Evolutionary conservation across 2,113 vertebrate genomes (phyloP).

Genomic region (Scytalopus superciliaris): DNA sequence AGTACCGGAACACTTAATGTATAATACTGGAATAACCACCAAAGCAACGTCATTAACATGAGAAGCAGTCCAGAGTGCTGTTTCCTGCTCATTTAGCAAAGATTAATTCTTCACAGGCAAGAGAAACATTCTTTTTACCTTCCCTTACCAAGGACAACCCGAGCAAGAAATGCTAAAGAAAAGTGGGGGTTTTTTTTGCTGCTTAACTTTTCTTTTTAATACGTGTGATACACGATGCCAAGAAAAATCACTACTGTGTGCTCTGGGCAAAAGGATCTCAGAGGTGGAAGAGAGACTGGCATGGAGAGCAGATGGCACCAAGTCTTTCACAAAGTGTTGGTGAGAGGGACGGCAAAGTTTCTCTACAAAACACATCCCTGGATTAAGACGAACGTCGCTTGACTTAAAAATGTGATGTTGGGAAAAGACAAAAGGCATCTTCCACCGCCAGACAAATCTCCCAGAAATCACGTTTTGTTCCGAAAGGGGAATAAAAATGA

Average conservation of each 20-base stretch:
- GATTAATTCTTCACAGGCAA: conserved; percentile 6
- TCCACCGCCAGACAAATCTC: background rate
- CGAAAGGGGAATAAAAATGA: background rate
- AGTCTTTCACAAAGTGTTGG: background rate
- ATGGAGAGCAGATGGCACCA: background rate
- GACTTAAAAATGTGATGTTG: background rate
- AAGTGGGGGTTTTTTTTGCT: background rate
- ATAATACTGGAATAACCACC: conserved; percentile 27
- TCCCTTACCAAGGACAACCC: background rate
- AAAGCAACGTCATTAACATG: conserved; percentile 23
- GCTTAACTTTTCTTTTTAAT: background rate
- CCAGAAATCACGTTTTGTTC: fast-evolving
- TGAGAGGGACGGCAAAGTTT: background rate
- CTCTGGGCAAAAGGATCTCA: background rate
- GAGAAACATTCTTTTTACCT: background rate
- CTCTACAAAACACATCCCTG: background rate
- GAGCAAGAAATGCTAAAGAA: background rate
- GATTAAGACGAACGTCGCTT: background rate
- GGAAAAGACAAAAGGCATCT: background rate
- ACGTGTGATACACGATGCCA: background rate
- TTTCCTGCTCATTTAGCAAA: conserved; percentile 28
- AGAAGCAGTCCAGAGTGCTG: background rate
- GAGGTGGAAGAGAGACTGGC: background rate
- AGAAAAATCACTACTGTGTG: background rate
- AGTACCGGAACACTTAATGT: background rate